Percentiles rank a stretch among this genome's conserved stretches.
Evolutionary conservation across 2,113 vertebrate genomes (phyloP).

Genomic region (Atlantisia rogersi): DNA sequence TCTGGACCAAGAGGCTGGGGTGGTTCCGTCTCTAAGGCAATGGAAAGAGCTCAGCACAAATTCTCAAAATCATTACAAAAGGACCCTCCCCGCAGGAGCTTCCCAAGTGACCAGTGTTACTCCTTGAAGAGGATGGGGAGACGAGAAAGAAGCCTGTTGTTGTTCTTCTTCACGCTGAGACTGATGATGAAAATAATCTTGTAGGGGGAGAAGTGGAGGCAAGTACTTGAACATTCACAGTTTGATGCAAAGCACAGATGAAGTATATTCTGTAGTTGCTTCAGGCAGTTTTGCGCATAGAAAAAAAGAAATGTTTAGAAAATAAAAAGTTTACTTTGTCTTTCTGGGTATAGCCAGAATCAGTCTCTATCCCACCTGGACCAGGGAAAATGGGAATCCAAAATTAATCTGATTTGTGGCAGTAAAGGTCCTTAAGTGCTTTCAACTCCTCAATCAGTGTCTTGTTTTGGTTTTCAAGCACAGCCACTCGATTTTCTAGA

Average conservation of each 20-base stretch:
- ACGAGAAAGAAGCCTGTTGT: constrained; percentile 61
- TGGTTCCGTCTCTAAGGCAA: constrained; percentile 78
- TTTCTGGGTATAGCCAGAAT: constrained; percentile 79
- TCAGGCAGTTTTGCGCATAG: constrained; percentile 89
- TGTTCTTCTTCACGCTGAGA: constrained; percentile 75
- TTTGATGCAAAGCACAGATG: constrained; percentile 86
- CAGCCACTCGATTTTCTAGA: constrained; percentile 98
- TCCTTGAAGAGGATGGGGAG: constrained; percentile 68
- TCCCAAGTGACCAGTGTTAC: constrained; percentile 68
- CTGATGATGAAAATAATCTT: constrained; percentile 69
- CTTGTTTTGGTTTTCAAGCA: constrained; percentile 99
- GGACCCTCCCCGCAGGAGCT: constrained; percentile 49
- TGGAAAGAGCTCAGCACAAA: constrained; percentile 71
- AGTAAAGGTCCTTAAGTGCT: constrained; percentile 99
- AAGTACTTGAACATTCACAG: constrained; percentile 84
- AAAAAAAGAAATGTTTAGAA: constrained; percentile 89
- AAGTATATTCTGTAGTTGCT: constrained; percentile 84
- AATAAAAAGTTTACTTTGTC: constrained; percentile 84
- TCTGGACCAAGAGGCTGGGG: constrained; percentile 70
- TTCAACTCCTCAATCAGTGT: constrained; percentile 99
- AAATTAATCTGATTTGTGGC: constrained; percentile 98
- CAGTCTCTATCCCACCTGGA: constrained; percentile 85
- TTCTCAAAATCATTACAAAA: constrained; percentile 64
- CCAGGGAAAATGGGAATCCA: constrained; percentile 67
- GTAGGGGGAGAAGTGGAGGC: constrained; percentile 77